Evolutionary conservation across 1,140 invertebrate species (phyloP), one percentile per base, ranked within the genome.

Genomic region (Amyelois transitella): DNA sequence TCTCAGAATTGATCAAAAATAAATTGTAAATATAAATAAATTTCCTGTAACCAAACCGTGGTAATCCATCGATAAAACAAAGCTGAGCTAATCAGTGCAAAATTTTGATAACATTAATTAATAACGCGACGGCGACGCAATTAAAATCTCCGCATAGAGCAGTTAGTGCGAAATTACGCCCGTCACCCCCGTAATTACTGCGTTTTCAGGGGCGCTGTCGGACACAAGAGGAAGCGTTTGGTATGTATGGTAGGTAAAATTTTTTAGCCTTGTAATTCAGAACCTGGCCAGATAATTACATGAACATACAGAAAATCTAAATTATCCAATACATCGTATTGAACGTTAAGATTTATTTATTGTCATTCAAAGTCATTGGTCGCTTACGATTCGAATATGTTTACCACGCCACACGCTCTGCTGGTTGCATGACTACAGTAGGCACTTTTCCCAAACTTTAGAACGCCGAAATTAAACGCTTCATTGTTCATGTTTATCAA

Each of bases 41-140:
- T 14, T 14, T 38, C 1, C 12, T 14, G n/a, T 38, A 5, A 38
- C 17, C 32, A 38, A 38, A 38, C 1, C 32, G n/a, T n/a, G 6
- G 32, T 38, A 8, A 3, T 24, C 8, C 22, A 8, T 24, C 12
- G 32, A 32, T 8, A 14, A 38, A 14, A 38, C 32, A 38, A 38
- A 38, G 17, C 32, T 14, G 17, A 14, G 49, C 56, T 38, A 22
- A 53, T 49, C 49, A 58, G 55, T 18, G 51, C 58, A 19, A 44
- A 68, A 67, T 60, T 69, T 65, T 67, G 72, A 69, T 77, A 77
- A 64, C 59, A 61, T 62, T 77, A 75, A 75, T 75, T 71, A 71
- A 75, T 71, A 67, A 67, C 60, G 50, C 55, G 55, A 55, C 49
- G 64, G 68, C 56, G 66, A 63, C 64, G 69, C 62, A 69, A 64